Conservation (phyloP, 2,113 vertebrate genomes). For the Hystrix brachyura region DNA sequence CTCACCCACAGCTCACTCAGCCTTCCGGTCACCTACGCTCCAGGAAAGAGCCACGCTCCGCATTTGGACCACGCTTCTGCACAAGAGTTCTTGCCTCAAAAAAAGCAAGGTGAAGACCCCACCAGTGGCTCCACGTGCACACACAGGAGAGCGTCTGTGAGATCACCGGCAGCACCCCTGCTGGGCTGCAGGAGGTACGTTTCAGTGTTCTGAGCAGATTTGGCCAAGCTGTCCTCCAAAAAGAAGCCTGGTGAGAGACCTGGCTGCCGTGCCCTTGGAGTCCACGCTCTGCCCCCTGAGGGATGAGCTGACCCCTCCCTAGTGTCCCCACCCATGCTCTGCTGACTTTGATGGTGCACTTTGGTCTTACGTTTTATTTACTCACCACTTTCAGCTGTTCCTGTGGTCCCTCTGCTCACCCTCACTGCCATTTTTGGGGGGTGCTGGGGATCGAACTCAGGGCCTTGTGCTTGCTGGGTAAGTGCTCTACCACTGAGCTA, state of each 20-base stretch:
- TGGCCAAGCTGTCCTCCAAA: accelerated
- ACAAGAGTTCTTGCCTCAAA: no score
- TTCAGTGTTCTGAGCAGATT: accelerated
- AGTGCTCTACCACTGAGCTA: no score
- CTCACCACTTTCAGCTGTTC: accelerated
- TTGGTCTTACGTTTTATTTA: not conserved
- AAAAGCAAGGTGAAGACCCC: accelerated
- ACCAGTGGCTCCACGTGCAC: accelerated
- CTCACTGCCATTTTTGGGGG: accelerated
- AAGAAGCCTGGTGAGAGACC: accelerated
- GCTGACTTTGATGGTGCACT: accelerated
- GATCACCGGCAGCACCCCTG: not conserved
- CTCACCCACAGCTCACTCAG: no score
- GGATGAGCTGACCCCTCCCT: accelerated
- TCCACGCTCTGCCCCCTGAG: not conserved
- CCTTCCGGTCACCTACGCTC: not conserved
- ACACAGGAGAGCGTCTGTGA: accelerated
- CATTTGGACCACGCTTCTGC: accelerated
- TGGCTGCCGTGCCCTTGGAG: accelerated
- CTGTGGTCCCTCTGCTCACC: accelerated
- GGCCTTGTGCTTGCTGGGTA: no score
- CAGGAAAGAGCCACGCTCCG: not conserved
- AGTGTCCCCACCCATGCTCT: accelerated
- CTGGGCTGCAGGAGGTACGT: accelerated
- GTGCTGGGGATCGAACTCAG: no score